Evolutionary conservation across 2,113 vertebrate species (phyloP).

Genomic region (Tinamus guttatus): DNA sequence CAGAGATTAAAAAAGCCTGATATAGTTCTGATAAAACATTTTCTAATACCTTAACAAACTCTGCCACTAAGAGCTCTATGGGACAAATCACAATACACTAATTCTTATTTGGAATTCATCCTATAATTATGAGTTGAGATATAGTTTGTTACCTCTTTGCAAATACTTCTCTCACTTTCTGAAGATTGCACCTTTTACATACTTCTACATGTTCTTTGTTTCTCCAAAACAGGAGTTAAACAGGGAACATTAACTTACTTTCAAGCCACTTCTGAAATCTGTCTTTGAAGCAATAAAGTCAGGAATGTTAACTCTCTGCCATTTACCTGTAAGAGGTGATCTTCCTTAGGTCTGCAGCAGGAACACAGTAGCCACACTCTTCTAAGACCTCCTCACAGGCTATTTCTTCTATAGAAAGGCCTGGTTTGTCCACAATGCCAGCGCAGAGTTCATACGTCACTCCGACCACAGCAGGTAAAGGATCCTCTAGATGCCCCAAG

Average conservation of each 20-base stretch:
- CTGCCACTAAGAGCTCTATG: background rate
- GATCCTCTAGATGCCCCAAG: background rate
- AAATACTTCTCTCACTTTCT: background rate
- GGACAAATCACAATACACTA: background rate
- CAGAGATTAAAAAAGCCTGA: background rate
- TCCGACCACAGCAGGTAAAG: constrained; percentile 82
- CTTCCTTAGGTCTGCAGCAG: constrained; percentile 78
- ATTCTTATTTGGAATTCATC: background rate
- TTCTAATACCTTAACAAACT: background rate
- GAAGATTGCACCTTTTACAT: background rate
- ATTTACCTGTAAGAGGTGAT: constrained; percentile 90
- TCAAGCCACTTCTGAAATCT: background rate
- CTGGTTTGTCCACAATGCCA: constrained; percentile 91
- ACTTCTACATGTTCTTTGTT: background rate
- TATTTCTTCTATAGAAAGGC: constrained; percentile 89
- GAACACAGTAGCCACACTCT: constrained; percentile 90
- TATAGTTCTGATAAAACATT: background rate
- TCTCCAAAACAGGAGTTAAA: background rate
- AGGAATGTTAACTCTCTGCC: background rate
- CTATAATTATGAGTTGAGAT: background rate
- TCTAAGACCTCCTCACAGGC: constrained; percentile 90
- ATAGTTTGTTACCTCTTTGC: background rate
- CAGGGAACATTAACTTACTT: background rate
- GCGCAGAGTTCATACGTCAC: constrained; percentile 93
- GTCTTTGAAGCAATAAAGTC: background rate